phyloP scores from a whole-genome alignment of 2,113 vertebrate species.

The Microcebus murinus region DNA sequence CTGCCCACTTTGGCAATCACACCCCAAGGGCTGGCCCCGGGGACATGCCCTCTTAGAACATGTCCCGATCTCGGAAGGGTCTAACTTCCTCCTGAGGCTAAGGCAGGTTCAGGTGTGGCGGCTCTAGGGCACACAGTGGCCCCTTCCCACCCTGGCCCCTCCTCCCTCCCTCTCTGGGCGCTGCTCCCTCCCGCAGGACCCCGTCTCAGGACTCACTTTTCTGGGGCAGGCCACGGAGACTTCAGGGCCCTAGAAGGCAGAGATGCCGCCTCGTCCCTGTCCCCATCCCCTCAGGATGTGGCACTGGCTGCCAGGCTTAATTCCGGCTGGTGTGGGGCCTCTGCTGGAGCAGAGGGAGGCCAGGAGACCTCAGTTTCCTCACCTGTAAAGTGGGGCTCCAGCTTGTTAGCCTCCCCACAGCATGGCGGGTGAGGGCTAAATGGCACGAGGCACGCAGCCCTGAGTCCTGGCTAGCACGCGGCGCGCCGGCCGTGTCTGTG shows the following conservation, averaged over 20 bases:
- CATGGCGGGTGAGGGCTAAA: background rate
- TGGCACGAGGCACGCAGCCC: background rate
- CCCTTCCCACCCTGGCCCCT: background rate
- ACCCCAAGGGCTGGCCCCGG: background rate
- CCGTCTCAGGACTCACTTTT: background rate
- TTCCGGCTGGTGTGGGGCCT: background rate
- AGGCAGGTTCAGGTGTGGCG: background rate
- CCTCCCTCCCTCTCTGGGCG: background rate
- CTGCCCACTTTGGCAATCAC: background rate
- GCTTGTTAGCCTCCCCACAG: background rate
- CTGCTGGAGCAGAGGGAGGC: background rate
- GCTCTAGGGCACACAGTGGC: background rate
- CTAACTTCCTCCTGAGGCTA: background rate
- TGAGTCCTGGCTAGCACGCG: fast-evolving
- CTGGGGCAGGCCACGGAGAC: background rate
- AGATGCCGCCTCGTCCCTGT: background rate
- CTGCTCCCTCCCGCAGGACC: background rate
- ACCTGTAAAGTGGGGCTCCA: background rate
- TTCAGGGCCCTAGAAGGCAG: background rate
- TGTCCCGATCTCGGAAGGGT: background rate
- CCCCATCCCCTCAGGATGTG: background rate
- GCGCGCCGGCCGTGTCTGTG: no score
- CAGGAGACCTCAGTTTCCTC: background rate
- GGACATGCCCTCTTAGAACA: background rate
- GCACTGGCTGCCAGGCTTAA: background rate